Percentiles rank a stretch among this genome's conserved stretches.
phyloP scores from a whole-genome alignment of 2,888 invertebrate species.

The Nephrotoma guestfalica region DNA sequence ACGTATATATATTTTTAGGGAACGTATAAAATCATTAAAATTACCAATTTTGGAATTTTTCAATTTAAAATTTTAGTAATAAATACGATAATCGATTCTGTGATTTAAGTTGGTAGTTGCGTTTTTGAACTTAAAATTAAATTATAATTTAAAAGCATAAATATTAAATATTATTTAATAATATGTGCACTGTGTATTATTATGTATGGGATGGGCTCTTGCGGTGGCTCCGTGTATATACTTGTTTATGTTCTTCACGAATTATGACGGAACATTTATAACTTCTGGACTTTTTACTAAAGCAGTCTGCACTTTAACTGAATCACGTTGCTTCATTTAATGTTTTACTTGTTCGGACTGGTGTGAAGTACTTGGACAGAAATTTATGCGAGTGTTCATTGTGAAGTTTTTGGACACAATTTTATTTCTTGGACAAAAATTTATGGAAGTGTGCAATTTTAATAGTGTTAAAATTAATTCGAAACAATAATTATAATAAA shows the following conservation, averaged over 20 bases:
- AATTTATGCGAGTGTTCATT: no score
- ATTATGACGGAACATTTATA: not conserved
- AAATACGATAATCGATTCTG: not conserved
- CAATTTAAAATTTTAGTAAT: not conserved
- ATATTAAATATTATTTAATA: not conserved
- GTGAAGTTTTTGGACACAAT: no score
- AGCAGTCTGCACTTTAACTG: no score
- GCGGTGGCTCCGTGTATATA: not conserved
- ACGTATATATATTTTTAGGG: not conserved
- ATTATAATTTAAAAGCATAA: not conserved
- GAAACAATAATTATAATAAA: no score
- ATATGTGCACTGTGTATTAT: not conserved
- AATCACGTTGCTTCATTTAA: no score
- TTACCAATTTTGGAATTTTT: not conserved
- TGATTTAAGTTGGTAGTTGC: not conserved
- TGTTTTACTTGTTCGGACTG: no score
- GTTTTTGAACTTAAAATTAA: not conserved
- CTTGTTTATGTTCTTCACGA: not conserved
- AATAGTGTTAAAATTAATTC: no score
- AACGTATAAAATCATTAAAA: not conserved
- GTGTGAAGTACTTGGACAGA: no score
- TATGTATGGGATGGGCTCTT: not conserved
- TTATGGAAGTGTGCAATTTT: no score
- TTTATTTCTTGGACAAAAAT: no score
- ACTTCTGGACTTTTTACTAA: not conserved